Conservation (phyloP, 2,113 vertebrate genomes). For the Nothoprocta perdicaria region DNA sequence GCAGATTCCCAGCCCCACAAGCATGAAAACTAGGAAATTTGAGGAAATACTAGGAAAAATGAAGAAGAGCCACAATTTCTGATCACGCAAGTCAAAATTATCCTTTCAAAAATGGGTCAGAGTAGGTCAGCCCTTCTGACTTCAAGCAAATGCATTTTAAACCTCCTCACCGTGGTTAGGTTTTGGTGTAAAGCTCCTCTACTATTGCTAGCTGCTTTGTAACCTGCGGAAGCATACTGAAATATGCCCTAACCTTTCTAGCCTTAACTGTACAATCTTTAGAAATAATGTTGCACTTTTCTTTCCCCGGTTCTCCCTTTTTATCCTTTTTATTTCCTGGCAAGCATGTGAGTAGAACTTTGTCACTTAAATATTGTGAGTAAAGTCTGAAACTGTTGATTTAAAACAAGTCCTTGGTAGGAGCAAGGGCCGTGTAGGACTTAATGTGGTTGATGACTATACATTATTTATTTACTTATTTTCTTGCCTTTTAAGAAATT, state of each 20-base stretch:
- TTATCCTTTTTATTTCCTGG: background rate
- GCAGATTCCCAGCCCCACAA: background rate
- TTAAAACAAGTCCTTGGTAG: background rate
- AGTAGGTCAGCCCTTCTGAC: background rate
- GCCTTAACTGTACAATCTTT: background rate
- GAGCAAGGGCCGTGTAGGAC: background rate
- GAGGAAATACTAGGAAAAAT: background rate
- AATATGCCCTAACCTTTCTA: background rate
- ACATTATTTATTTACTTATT: background rate
- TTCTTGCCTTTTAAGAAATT: background rate
- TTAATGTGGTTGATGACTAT: background rate
- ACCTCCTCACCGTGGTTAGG: background rate
- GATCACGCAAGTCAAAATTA: background rate
- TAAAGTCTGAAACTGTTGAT: background rate
- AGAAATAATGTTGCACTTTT: background rate
- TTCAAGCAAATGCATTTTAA: background rate
- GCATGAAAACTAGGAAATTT: background rate
- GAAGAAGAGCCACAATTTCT: background rate
- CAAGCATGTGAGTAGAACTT: background rate
- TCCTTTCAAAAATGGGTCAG: background rate
- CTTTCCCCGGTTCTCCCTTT: no score
- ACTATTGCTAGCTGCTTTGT: background rate
- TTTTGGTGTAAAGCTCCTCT: accelerated
- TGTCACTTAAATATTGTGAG: background rate
- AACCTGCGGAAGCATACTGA: background rate